phyloP scores from a whole-genome alignment of 1,140 invertebrate species.

The Pissodes strobi region DNA sequence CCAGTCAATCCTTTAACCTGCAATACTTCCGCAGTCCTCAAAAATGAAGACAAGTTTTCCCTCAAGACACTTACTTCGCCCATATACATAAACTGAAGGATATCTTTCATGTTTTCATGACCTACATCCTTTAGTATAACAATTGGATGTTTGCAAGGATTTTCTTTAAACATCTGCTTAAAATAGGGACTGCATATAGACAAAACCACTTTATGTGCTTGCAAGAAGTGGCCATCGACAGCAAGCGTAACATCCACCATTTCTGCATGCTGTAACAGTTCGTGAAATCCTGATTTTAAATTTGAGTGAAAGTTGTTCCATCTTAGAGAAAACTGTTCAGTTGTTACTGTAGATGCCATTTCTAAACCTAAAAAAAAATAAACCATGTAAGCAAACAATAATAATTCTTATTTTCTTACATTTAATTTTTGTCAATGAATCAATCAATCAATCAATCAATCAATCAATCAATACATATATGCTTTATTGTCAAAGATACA shows the following conservation, averaged over 20 bases:
- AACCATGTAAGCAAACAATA: no score
- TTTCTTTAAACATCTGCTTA: conserved; percentile 68
- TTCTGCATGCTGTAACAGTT: conserved; percentile 66
- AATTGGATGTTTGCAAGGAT: conserved; percentile 63
- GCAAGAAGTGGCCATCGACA: conserved; percentile 69
- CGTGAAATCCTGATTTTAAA: conserved; percentile 65
- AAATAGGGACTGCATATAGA: conserved; percentile 76
- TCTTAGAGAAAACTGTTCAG: conserved; percentile 66
- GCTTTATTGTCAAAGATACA: no score
- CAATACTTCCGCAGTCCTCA: conserved; percentile 84
- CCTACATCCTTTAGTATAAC: conserved; percentile 80
- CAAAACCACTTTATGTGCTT: conserved; percentile 74
- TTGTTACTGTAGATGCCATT: conserved; percentile 43
- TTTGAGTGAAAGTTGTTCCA: conserved; percentile 72
- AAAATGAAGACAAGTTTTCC: conserved; percentile 82
- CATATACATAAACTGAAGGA: conserved; percentile 83
- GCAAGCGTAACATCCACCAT: conserved; percentile 76
- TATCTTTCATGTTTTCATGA: conserved; percentile 74
- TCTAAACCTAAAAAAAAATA: neutral
- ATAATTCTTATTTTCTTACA: no score
- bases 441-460: no score
- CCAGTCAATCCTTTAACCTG: conserved; percentile 84
- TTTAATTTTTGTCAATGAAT: no score
- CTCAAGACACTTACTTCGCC: conserved; percentile 91
- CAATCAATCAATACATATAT: no score